Conservation (phyloP, 2,888 invertebrate species). For the Diplolepis rosae region DNA sequence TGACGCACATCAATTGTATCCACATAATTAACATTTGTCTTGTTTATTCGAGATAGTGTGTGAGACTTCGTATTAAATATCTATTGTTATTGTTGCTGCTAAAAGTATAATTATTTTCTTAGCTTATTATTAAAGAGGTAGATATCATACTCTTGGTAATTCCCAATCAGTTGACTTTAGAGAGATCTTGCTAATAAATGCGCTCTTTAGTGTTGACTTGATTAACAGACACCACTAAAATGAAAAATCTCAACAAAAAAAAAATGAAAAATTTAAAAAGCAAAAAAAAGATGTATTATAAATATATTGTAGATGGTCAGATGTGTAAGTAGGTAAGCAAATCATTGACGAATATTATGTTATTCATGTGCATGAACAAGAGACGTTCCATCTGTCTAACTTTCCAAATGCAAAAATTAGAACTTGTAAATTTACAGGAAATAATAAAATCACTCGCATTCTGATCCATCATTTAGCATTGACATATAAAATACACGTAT, state of each 20-base stretch:
- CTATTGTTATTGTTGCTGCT: slow-evolving; percentile 32
- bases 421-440: slow-evolving; percentile 11
- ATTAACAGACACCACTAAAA: slow-evolving; percentile 59
- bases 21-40: neutral
- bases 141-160: slow-evolving; percentile 47
- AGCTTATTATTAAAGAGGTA: slow-evolving; percentile 30
- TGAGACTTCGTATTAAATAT: neutral
- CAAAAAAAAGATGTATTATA: slow-evolving; percentile 57
- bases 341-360: neutral
- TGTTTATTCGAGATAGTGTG: neutral
- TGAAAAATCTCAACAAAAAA: slow-evolving; percentile 53
- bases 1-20: neutral
- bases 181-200: slow-evolving; percentile 67
- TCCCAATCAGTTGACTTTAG: slow-evolving; percentile 64
- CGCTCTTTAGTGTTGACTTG: slow-evolving; percentile 67
- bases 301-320: slow-evolving; percentile 61
- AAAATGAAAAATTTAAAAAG: slow-evolving; percentile 55
- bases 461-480: slow-evolving; percentile 52
- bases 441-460: slow-evolving; percentile 40
- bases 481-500: slow-evolving; percentile 47
- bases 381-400: slow-evolving; percentile 39
- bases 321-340: slow-evolving; percentile 49
- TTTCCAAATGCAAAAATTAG: slow-evolving; percentile 38
- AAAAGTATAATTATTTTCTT: slow-evolving; percentile 38
- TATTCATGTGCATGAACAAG: slow-evolving; percentile 31